Evolutionary conservation across 2,113 vertebrate species (phyloP), one percentile per base, ranked within the genome.

Genomic region (Casuarius casuarius): DNA sequence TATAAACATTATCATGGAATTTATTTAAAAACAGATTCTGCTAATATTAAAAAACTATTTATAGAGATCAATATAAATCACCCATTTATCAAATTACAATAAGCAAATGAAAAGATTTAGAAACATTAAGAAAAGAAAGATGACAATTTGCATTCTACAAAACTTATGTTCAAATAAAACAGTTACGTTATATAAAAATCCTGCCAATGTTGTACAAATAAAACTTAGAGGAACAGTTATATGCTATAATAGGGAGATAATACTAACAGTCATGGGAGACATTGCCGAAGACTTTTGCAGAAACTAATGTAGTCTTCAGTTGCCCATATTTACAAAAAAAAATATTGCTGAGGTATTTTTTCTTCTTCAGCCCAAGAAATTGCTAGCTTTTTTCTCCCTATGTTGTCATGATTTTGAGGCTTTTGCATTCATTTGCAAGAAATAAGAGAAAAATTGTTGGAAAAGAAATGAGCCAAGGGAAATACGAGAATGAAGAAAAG

Each of bases 301-400:
- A 67, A 93, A 49, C 3, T 56, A 8, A 10, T 54, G 4, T 31
- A 44, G 4, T 17, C 12, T 83, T 79, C 25, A 35, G 3, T 33
- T 80, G 22, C 25, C 26, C 4, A 38, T 65, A 29, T 71, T 59
- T 67, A 42, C 1, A 6, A 58, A n/a, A 22, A 5, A 3, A 4
- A 6, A 11, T 74, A 11, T 29, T 29, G 17, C 28, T 78, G 33
- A 58, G 10, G n/a, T 22, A 11, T 31, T 72, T 68, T 35, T 52
- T 20, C 26, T 12, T 84, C n/a, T 62, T 76, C 33, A 61, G n/a
- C 5, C 21, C 16, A 1, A 11, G 12, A 58, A n/a, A 42, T 10
- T 10, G 23, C n/a, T 1, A 6, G 2, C 2, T 35, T 48, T 70
- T 70, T 31, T 68, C 38, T 3, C 5, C 0, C 23, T 46, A 2